Base-by-base conservation (phyloP, 2,113 vertebrate genomes). In the Oceanites oceanicus region DNA sequence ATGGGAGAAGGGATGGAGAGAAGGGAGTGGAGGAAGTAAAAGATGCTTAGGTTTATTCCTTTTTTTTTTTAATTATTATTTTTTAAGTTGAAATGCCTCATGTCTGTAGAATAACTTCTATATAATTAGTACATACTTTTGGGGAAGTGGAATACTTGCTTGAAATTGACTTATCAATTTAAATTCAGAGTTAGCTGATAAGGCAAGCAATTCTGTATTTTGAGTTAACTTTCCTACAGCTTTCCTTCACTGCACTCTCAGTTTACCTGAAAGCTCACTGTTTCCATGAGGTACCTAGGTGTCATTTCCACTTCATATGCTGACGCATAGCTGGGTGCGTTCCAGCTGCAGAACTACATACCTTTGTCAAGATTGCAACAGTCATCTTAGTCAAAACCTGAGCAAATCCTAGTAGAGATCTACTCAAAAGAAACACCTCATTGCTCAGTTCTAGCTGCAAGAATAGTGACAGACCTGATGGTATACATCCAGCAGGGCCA, bases 271-370 rank as follows among this genome's bases (percentile, higher is more conserved):
- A 72, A 75, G 23, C 16, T 94, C 45, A 6, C 49, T 32, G 15
- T 34, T 90, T 59, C 74, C 50, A 9, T 22, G 32, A 26, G 30
- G 34, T 22, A 3, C 25, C 23, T 7, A 9, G 23, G 16, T 25
- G 9, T 44, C 52, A 27, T 49, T 88, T 52, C 50, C 27, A 25
- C 71, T 79, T 56, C 10, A 76, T 70, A 32, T 71, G 27, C 38
- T 2, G 0, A 38, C 62, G 42, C 3, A 7, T 20, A 58, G 63
- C 68, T 75, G 56, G 10, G 20, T 52, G 38, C 6, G 0, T 45
- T 73, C 49, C 75, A 70, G 58, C 44, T 70, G 79, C 55, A 86
- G 30, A 83, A 15, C 56, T 25, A 15, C 19, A 8, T 25, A 13
- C 27, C 11, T 47, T 56, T 80, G 66, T 38, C 34, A 25, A 65